Percentiles rank a stretch among this genome's conserved stretches.
Evolutionary conservation across 2,888 invertebrate species (phyloP).

Genomic region (Pterostichus niger): DNA sequence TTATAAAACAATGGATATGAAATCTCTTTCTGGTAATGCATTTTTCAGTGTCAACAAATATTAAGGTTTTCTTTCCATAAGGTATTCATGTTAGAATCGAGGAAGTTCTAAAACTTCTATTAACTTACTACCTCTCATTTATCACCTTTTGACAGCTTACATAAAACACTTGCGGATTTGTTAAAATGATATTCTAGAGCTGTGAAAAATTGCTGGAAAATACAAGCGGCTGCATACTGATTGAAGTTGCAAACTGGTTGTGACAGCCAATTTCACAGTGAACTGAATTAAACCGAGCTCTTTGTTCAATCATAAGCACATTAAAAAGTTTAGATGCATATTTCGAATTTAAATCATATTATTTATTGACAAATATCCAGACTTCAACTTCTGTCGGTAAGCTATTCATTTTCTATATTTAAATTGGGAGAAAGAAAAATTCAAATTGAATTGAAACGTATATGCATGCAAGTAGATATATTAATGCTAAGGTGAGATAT

Average conservation of each 20-base stretch:
- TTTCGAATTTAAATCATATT: slow-evolving; percentile 33
- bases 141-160: slow-evolving; percentile 58
- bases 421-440: not conserved
- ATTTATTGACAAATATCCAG: slow-evolving; percentile 34
- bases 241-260: slow-evolving; percentile 60
- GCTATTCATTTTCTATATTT: not conserved
- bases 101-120: slow-evolving; percentile 61
- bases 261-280: slow-evolving; percentile 65
- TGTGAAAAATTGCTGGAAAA: slow-evolving; percentile 61
- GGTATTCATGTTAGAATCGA: slow-evolving; percentile 52
- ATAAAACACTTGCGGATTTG: slow-evolving; percentile 61
- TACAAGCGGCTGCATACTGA: slow-evolving; percentile 54
- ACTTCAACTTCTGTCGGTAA: not conserved
- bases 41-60: slow-evolving; percentile 61
- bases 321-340: slow-evolving; percentile 48
- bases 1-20: slow-evolving; percentile 26
- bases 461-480: not conserved
- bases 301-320: slow-evolving; percentile 54
- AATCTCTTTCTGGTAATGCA: slow-evolving; percentile 49
- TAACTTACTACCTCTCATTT: slow-evolving; percentile 58
- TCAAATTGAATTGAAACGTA: too few relatives aligned
- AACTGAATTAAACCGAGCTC: slow-evolving; percentile 55
- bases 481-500: not conserved
- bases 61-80: slow-evolving; percentile 48
- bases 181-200: slow-evolving; percentile 60